Evolutionary conservation across 2,888 invertebrate genomes (phyloP).

Genomic region (Pollenia griseotomentosa): DNA sequence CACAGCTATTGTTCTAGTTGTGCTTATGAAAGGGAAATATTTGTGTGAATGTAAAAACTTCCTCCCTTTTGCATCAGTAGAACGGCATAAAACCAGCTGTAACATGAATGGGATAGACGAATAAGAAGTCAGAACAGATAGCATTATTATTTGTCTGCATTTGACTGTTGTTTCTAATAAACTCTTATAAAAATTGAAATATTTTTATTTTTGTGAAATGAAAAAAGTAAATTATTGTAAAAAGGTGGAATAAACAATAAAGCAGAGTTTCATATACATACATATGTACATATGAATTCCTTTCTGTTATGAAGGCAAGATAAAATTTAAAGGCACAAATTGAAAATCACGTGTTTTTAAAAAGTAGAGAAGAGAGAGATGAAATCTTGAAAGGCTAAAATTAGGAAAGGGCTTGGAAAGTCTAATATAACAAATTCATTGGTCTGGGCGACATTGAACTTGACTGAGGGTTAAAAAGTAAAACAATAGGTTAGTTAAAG

Average conservation of each 20-base stretch:
- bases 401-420: background rate
- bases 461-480: too few species aligned
- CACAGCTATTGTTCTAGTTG: background rate
- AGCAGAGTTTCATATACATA: constrained; percentile 15
- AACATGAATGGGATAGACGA: constrained; percentile 46
- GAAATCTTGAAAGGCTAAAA: background rate
- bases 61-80: constrained; percentile 36
- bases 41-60: constrained; percentile 43
- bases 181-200: constrained; percentile 41
- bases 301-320: background rate
- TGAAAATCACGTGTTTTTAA: constrained; percentile 8
- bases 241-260: constrained; percentile 25
- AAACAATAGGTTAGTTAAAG: too few species aligned
- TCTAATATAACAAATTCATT: too few species aligned
- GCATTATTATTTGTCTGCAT: constrained; percentile 35
- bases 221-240: constrained; percentile 3
- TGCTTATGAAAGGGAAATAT: constrained; percentile 35
- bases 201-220: background rate
- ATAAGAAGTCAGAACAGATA: background rate
- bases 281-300: constrained; percentile 32
- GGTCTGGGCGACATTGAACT: too few species aligned
- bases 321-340: background rate
- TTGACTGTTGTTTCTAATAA: constrained; percentile 53
- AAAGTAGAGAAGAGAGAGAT: background rate
- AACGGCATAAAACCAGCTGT: constrained; percentile 62